These are phyloP conservation scores for Piprites chloris DNA, from an alignment of 2,113 vertebrate genomes.

Conservation along the genomic window DNA sequence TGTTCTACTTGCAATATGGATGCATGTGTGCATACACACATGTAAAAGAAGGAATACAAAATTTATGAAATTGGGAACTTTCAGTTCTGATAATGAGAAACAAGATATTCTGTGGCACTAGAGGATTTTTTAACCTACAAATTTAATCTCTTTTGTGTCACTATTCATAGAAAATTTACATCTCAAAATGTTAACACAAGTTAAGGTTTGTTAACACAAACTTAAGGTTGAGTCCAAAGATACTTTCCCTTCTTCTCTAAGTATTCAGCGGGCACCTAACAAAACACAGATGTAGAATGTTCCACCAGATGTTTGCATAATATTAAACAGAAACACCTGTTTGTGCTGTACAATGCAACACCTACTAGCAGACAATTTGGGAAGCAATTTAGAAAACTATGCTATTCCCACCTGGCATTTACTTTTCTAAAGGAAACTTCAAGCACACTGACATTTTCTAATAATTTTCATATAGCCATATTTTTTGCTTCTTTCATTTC, in stretches of 20 bases:
- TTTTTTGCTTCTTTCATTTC: background rate
- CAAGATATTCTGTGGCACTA: background rate
- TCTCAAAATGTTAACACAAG: background rate
- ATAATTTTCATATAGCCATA: background rate
- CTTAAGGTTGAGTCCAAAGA: background rate
- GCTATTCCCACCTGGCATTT: background rate
- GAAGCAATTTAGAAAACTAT: background rate
- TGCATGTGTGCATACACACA: accelerated
- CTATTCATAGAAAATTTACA: background rate
- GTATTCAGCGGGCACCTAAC: background rate
- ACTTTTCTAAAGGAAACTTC: background rate
- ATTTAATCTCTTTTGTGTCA: background rate
- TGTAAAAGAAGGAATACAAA: background rate
- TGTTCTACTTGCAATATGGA: background rate
- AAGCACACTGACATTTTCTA: background rate
- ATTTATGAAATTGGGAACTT: background rate
- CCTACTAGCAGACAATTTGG: background rate
- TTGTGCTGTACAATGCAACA: background rate
- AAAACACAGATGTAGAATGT: background rate
- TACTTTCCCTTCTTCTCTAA: background rate
- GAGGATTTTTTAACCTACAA: background rate
- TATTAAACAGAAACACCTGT: background rate
- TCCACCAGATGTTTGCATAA: background rate
- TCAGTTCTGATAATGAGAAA: background rate
- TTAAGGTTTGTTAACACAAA: no score